A percentile compares a stretch with the other conserved stretches of the same genome.
phyloP scores from a whole-genome alignment of 2,797 vertebrate genomes.

The Mus spretus region DNA sequence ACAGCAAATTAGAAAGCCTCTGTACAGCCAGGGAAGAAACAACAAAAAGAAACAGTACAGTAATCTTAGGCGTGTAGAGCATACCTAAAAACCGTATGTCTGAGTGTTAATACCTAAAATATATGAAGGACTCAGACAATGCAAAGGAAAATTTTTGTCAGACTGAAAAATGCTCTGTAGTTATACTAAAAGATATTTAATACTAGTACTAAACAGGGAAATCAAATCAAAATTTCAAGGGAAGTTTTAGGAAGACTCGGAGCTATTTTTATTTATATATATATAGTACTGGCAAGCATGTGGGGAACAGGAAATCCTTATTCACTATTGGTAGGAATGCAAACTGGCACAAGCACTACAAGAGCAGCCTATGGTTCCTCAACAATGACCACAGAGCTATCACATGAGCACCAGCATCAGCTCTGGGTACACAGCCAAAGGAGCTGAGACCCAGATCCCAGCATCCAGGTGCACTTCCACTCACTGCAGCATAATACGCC shows the following conservation, averaged over 20 bases:
- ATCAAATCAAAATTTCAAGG: not conserved
- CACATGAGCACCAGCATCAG: not conserved
- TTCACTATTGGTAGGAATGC: not conserved
- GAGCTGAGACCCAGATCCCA: not conserved
- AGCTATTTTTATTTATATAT: too few relatives aligned
- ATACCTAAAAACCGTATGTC: not conserved
- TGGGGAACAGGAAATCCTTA: not conserved
- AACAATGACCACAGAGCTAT: not conserved
- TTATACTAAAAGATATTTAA: not conserved
- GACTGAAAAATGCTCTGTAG: not conserved
- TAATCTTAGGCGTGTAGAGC: too few relatives aligned
- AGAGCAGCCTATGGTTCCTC: too few relatives aligned
- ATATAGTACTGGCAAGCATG: not conserved
- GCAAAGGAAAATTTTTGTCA: not conserved
- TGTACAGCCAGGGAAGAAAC: not conserved
- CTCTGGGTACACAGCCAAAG: not conserved
- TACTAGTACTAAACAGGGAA: not conserved
- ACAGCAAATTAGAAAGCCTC: not conserved
- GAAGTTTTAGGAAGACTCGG: too few relatives aligned
- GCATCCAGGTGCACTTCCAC: not conserved
- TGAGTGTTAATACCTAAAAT: not conserved
- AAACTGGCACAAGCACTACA: not conserved
- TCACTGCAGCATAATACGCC: not conserved
- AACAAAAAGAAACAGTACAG: not conserved
- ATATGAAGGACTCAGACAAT: not conserved